Evolutionary conservation across 2,888 invertebrate species (phyloP), one percentile per base, ranked within the genome.

Genomic region (Cephus sareptanus): DNA sequence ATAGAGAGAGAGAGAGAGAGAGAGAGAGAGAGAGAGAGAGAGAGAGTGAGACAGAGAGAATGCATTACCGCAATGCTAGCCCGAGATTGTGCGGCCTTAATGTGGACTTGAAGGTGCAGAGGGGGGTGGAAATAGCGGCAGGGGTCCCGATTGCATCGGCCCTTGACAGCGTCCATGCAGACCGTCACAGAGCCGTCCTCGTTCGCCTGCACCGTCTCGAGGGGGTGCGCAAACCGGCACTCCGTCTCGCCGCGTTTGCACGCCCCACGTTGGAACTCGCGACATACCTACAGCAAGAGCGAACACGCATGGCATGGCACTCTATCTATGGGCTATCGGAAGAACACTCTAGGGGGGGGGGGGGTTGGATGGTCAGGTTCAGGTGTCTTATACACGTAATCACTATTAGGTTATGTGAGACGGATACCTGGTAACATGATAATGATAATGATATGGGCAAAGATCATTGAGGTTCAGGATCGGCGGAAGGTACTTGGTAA

Each of bases 91-190:
- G 97, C 97, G 95, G 96, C 95, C 97, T 97, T 97, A 96, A 98
- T 97, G 96, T 97, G 97, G 96, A 97, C 97, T 96, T 97, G 97
- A 95, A 98, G 98, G 97, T 98, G 98, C 96, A 98, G 96, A 95
- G 98, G 98, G 95, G 98, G 98, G 96, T 98, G 98, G 96, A 98
- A 98, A 97, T 98, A 98, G 96, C 98, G 97, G 97, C 98, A 98
- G 95, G 97, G 97, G 95, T 98, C 98, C 95, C 98, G 97, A 95
- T 97, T 96, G 96, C 98, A 98, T 96, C 97, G 96, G 95, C 97
- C 97, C 96, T 97, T 97, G 95, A 98, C 97, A 95, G 97, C 98
- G 96, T 98, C 98, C 98, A 98, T 98, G 97, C 98, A 98, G 95
- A 98, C 98, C 95, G 98, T 98, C 95, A 98, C 98, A 94, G 97